phyloP scores from a whole-genome alignment of 2,888 invertebrate species.

The Torymus texanus region DNA sequence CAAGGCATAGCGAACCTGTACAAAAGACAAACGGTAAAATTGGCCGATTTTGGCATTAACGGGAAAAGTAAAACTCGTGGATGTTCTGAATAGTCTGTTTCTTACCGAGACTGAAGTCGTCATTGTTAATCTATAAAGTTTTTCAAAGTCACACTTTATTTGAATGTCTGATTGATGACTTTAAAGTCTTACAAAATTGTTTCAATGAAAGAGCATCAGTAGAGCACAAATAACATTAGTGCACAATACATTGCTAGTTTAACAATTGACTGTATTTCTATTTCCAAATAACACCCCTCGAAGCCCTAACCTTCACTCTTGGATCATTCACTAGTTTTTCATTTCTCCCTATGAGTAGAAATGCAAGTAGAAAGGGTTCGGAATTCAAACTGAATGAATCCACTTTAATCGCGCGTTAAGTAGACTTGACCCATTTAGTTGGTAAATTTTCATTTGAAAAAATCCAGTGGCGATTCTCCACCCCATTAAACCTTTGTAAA shows the following conservation, averaged over 20 bases:
- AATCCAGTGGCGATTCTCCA: background rate
- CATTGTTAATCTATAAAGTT: background rate
- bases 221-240: slow-evolving; percentile 16
- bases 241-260: slow-evolving; percentile 45
- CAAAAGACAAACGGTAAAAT: slow-evolving; percentile 58
- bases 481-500: too few species aligned
- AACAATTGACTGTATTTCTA: slow-evolving; percentile 31
- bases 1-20: slow-evolving; percentile 56
- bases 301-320: slow-evolving; percentile 44
- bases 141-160: background rate
- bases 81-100: slow-evolving; percentile 46
- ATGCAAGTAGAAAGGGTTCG: slow-evolving; percentile 26
- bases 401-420: slow-evolving; percentile 1
- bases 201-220: background rate
- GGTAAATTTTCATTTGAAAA: background rate
- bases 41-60: slow-evolving; percentile 39
- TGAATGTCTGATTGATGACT: slow-evolving; percentile 23
- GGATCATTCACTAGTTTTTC: slow-evolving; percentile 58
- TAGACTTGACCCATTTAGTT: background rate
- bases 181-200: slow-evolving; percentile 29
- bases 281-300: slow-evolving; percentile 30
- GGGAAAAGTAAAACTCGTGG: slow-evolving; percentile 58
- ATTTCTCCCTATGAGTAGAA: slow-evolving; percentile 49
- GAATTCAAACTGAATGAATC: slow-evolving; percentile 26
- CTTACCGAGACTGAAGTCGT: slow-evolving; percentile 18